phyloP scores from a whole-genome alignment of 2,797 vertebrate species.

The Chiroxiphia lanceolata region DNA sequence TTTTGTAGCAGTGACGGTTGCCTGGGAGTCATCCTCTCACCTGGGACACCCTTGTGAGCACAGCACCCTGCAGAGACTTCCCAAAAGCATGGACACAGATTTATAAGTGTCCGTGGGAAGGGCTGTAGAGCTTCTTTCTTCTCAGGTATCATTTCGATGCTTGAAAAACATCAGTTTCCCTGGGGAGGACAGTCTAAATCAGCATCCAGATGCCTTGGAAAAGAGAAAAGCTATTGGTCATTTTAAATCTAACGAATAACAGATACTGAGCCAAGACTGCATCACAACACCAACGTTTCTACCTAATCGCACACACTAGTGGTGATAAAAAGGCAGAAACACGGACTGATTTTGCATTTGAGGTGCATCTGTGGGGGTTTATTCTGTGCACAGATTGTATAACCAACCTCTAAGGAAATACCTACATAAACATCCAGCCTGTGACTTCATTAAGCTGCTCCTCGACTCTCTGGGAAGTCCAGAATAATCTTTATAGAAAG shows the following conservation, averaged over 20 bases:
- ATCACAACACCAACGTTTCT: neutral
- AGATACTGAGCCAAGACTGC: neutral
- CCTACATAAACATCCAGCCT: neutral
- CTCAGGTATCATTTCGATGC: neutral
- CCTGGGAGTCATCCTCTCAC: neutral
- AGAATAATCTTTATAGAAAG: conserved; percentile 57
- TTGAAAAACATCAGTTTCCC: neutral
- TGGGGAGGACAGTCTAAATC: neutral
- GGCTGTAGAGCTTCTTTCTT: neutral
- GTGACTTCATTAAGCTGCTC: conserved; percentile 48
- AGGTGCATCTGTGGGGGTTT: neutral
- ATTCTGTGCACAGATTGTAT: neutral
- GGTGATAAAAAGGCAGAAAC: neutral
- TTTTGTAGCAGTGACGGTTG: neutral
- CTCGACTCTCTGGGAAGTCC: conserved; percentile 26
- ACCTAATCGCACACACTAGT: neutral
- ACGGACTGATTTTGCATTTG: neutral
- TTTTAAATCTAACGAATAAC: neutral
- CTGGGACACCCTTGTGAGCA: neutral
- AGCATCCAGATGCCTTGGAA: neutral
- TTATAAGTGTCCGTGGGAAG: neutral
- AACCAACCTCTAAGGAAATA: conserved; percentile 10
- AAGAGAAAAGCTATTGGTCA: neutral
- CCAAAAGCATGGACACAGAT: neutral
- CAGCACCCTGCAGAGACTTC: neutral